phyloP scores from a whole-genome alignment of 2,888 invertebrate genomes.

The Macrophya alboannulata region DNA sequence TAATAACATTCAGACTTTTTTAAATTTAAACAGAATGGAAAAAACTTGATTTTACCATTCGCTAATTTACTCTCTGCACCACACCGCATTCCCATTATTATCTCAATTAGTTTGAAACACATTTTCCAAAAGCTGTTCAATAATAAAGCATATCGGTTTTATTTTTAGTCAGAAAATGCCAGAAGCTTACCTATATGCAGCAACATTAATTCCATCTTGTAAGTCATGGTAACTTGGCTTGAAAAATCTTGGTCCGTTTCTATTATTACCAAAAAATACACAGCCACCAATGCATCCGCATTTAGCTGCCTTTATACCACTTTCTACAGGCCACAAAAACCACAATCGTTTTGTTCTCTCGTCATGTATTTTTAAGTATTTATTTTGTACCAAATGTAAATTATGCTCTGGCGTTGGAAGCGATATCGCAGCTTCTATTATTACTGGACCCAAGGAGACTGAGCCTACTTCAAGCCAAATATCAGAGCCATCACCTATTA shows the following conservation, averaged over 20 bases:
- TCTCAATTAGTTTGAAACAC: not conserved
- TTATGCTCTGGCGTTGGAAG: slow-evolving; percentile 90
- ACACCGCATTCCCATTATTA: not conserved
- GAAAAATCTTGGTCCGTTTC: slow-evolving; percentile 94
- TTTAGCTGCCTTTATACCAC: slow-evolving; percentile 84
- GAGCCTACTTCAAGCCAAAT: slow-evolving; percentile 97
- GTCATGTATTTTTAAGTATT: slow-evolving; percentile 92
- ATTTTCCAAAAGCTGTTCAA: not conserved
- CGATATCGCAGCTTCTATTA: slow-evolving; percentile 94
- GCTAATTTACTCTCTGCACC: not conserved
- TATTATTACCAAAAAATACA: slow-evolving; percentile 95
- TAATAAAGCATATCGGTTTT: not conserved
- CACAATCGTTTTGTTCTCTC: slow-evolving; percentile 92
- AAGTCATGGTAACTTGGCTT: slow-evolving; percentile 91
- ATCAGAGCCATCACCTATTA: slow-evolving; percentile 81
- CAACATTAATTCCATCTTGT: slow-evolving; percentile 91
- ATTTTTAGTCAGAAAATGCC: not conserved
- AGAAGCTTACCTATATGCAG: slow-evolving; percentile 84
- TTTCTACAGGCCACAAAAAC: slow-evolving; percentile 95
- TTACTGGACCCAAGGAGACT: slow-evolving; percentile 93
- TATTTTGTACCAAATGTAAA: slow-evolving; percentile 90
- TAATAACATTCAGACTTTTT: not conserved
- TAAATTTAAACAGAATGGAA: not conserved
- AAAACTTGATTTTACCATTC: not conserved
- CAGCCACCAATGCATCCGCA: slow-evolving; percentile 99